Base-by-base conservation (phyloP, 2,888 invertebrate genomes). In the Cantharis rustica region DNA sequence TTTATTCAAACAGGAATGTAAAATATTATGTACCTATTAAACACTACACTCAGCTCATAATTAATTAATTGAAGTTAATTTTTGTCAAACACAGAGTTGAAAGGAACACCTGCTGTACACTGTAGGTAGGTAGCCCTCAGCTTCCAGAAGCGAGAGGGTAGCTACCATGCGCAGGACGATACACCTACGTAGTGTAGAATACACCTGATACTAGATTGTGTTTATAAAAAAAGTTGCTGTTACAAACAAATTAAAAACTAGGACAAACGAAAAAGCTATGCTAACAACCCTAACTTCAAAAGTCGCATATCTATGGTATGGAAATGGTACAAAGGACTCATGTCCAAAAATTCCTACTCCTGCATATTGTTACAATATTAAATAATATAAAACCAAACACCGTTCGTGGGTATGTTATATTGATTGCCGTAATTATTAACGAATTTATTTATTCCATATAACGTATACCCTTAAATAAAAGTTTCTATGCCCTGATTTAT, bases 101-200 rank as follows among this genome's bases (percentile, higher is more conserved):
- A 80, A 71, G 62, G 80, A 79, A 75, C 71, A 81, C 81, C 79
- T 79, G 81, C 81, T 81, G 79, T 81, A 72, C 79, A 82, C 81
- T 82, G 81, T 80, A 80, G 79, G 76, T 80, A 79, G 75, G 76
- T 80, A 79, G 75, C 79, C 73, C 75, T 78, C 80, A 80, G 80
- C 80, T 77, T 82, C 80, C 79, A 71, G 76, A 73, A 80, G 73
- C 70, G 75, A 76, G 69, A 75, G 80, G 79, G 81, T 82, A 79
- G 81, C 76, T 79, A 77, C 77, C 80, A 71, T 74, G 81, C 80
- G 80, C 80, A 80, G 79, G 80, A 74, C 81, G 80, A 79, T 78
- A 80, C 75, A 80, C 80, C 79, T 81, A 72, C 63, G 31, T 75
- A 66, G 47, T 68, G 61, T 73, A 27, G 20, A 66, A 66, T 75